These are phyloP conservation scores for Temnothorax nylanderi DNA, from an alignment of 1,140 invertebrate species.

Conservation along the genomic window DNA sequence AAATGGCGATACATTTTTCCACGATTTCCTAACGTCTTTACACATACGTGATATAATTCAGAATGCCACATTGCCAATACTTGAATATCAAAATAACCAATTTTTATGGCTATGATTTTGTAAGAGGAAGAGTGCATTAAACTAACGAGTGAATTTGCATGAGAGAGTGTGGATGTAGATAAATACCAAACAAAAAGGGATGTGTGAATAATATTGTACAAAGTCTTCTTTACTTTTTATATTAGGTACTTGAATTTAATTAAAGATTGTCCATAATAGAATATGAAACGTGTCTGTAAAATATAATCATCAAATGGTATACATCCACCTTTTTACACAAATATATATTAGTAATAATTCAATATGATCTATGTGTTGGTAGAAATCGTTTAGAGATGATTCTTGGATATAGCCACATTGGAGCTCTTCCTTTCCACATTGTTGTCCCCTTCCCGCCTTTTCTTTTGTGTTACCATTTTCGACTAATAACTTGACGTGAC, in stretches of 20 bases:
- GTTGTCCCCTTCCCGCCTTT: not conserved
- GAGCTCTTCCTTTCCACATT: conserved; percentile 10
- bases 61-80: not conserved
- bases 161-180: conserved; percentile 53
- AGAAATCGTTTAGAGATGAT: conserved; percentile 26
- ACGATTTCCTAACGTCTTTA: not conserved
- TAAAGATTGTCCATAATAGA: conserved; percentile 4
- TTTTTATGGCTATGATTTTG: conserved; percentile 29
- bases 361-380: not conserved
- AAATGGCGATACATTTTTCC: not conserved
- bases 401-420: conserved; percentile 15
- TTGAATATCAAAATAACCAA: conserved; percentile 24
- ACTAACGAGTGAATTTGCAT: conserved; percentile 51
- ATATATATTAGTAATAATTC: conserved; percentile 31
- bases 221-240: conserved; percentile 30
- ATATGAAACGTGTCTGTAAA: conserved; percentile 28
- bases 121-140: conserved; percentile 34
- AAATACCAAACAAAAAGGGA: conserved; percentile 2
- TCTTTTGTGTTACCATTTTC: conserved; percentile 10
- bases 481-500: conserved; percentile 22
- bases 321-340: conserved; percentile 75
- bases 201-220: conserved; percentile 47
- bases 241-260: conserved; percentile 26
- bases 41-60: conserved; percentile 14
- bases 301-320: conserved; percentile 74